These are phyloP conservation scores for Dendroctonus valens DNA, from an alignment of 1,140 invertebrate genomes.

Conservation along the genomic window DNA sequence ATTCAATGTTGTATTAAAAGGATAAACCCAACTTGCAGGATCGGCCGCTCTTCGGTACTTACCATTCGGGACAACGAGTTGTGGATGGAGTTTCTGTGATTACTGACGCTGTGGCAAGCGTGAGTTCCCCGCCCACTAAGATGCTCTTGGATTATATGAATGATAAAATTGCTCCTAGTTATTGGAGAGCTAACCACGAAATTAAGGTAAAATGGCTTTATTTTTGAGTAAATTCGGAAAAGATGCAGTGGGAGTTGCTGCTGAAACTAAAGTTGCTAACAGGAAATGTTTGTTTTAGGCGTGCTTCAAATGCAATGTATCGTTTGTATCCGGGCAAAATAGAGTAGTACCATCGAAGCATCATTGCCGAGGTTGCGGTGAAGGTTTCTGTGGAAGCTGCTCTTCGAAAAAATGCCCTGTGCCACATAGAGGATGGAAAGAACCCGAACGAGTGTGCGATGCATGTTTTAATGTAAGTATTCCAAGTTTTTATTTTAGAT, in stretches of 20 bases:
- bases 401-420: slow-evolving; percentile 62
- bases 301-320: slow-evolving; percentile 64
- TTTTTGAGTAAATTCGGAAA: no score
- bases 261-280: no score
- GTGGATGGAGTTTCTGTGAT: slow-evolving; percentile 73
- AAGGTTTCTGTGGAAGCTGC: slow-evolving; percentile 69
- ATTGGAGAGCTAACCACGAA: slow-evolving; percentile 79
- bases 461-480: slow-evolving; percentile 53
- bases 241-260: no score
- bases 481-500: no score
- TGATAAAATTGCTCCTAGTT: slow-evolving; percentile 75
- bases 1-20: slow-evolving; percentile 34
- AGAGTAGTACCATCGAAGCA: slow-evolving; percentile 54
- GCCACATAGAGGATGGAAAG: slow-evolving; percentile 64
- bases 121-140: slow-evolving; percentile 70
- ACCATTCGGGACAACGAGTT: slow-evolving; percentile 73
- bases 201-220: slow-evolving; percentile 56
- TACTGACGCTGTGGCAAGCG: slow-evolving; percentile 66
- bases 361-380: slow-evolving; percentile 76
- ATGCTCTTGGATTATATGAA: slow-evolving; percentile 70
- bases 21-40: slow-evolving; percentile 47
- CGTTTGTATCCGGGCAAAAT: slow-evolving; percentile 56
- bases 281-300: slow-evolving; percentile 47
- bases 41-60: slow-evolving; percentile 48
- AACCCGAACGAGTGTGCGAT: slow-evolving; percentile 67